Evolutionary conservation across 1,140 invertebrate genomes (phyloP).

Genomic region (Zophobas atratus): DNA sequence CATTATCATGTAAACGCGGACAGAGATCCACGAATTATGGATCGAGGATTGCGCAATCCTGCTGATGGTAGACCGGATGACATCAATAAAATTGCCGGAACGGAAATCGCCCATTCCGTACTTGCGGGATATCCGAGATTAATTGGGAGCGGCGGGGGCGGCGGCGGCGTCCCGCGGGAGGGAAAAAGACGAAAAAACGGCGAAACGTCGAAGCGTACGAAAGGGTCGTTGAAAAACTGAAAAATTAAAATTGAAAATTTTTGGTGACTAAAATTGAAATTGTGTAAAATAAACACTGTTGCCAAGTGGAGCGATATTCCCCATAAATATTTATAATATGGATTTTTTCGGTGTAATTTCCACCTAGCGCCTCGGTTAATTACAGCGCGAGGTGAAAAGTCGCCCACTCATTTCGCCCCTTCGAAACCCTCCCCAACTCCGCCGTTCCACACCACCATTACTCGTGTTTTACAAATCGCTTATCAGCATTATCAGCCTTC

Average conservation of each 20-base stretch:
- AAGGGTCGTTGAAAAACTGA: too few species aligned
- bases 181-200: neutral
- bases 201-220: too few species aligned
- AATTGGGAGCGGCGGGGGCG: constrained; percentile 9
- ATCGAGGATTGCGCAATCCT: constrained; percentile 35
- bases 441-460: constrained; percentile 32
- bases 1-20: constrained; percentile 51
- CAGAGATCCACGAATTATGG: constrained; percentile 30
- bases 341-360: too few species aligned
- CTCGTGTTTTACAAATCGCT: constrained; percentile 42
- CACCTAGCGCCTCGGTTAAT: too few species aligned
- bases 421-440: neutral
- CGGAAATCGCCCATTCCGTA: constrained; percentile 30
- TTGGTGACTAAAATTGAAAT: too few species aligned
- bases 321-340: too few species aligned
- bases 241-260: too few species aligned
- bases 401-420: constrained; percentile 26
- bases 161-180: neutral
- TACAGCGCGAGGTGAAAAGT: neutral
- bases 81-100: constrained; percentile 26
- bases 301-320: too few species aligned
- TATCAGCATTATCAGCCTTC: constrained; percentile 37
- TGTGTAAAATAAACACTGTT: too few species aligned
- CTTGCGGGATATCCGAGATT: constrained; percentile 29
- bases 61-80: constrained; percentile 25